These are phyloP conservation scores for Priocnemis perturbator DNA, from an alignment of 2,888 invertebrate genomes.

Conservation along the genomic window DNA sequence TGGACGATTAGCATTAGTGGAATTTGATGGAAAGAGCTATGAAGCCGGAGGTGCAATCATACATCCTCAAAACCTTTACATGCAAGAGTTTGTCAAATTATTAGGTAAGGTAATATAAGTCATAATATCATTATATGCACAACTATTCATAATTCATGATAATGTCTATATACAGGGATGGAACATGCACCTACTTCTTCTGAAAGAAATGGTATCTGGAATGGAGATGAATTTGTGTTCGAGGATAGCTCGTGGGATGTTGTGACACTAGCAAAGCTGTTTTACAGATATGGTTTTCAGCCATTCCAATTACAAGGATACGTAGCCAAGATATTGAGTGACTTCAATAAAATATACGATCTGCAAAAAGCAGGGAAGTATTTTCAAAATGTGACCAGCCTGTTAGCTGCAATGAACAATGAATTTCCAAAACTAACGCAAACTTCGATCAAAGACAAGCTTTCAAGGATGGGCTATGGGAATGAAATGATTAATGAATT, in stretches of 20 bases:
- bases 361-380: constrained; percentile 76
- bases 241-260: constrained; percentile 75
- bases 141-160: neutral
- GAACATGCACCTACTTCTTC: constrained; percentile 52
- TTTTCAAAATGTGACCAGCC: constrained; percentile 76
- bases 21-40: constrained; percentile 75
- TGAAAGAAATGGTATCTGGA: constrained; percentile 75
- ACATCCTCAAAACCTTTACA: constrained; percentile 78
- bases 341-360: constrained; percentile 77
- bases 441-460: constrained; percentile 68
- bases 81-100: constrained; percentile 77
- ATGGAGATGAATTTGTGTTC: constrained; percentile 77
- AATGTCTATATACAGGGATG: constrained; percentile 63
- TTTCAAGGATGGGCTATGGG: constrained; percentile 74
- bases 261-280: constrained; percentile 74
- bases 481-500: constrained; percentile 78
- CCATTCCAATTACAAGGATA: constrained; percentile 74
- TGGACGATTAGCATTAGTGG: constrained; percentile 77
- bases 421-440: constrained; percentile 75
- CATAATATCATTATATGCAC: constrained; percentile 4
- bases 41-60: constrained; percentile 80
- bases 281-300: constrained; percentile 79
- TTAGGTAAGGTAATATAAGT: constrained; percentile 73
- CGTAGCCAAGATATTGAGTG: constrained; percentile 54
- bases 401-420: constrained; percentile 77